Base-by-base conservation (phyloP, 2,888 invertebrate genomes). In the Ischnus inquisitorius region DNA sequence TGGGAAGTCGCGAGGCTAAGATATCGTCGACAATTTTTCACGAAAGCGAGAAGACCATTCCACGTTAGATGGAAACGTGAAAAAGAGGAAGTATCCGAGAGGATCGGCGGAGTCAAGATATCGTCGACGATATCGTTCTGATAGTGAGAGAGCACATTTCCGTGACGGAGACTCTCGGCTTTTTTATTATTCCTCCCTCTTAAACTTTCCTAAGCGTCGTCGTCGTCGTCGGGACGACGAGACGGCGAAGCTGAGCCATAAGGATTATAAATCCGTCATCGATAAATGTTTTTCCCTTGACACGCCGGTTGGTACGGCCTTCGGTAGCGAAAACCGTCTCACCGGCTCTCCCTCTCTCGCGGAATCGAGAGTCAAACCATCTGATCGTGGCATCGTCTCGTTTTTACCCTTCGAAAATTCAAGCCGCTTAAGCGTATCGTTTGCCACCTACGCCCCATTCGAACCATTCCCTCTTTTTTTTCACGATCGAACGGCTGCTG, bases 241-340 rank as follows among this genome's bases (percentile, higher is more conserved):
- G 34, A 34, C 34, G 34, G 8, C 34, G 34, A 34, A 34, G 34
- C 6, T 34, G 34, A 8, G 4, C 34, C 34, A 8, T 34, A 16
- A 69, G 64, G 54, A 82, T 82, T 82, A 79, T 83, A 69, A 71
- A 76, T 79, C 64, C 65, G 54, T 62, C 69, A 83, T 75, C 79
- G 79, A 79, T 79, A 71, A 79, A 83, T 79, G 79, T 69, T 65
- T 43, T 22, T 4, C 34, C 43, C 19, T 43, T 78, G 78, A 74
- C 77, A 78, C 69, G 22, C 16, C 34, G 54, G 46, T 72, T 28
- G 48, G 14, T 60, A 67, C 68, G 48, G 48, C 19, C 46, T 39
- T 34, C 12, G 16, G 28, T 46, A 46, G 14, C 57, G 46, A 28
- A 43, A 60, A 22, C 46, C 22, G 19, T 19, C 14, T 39, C 16